Conservation (phyloP, 2,113 vertebrate genomes). For the Crypturellus undulatus region DNA sequence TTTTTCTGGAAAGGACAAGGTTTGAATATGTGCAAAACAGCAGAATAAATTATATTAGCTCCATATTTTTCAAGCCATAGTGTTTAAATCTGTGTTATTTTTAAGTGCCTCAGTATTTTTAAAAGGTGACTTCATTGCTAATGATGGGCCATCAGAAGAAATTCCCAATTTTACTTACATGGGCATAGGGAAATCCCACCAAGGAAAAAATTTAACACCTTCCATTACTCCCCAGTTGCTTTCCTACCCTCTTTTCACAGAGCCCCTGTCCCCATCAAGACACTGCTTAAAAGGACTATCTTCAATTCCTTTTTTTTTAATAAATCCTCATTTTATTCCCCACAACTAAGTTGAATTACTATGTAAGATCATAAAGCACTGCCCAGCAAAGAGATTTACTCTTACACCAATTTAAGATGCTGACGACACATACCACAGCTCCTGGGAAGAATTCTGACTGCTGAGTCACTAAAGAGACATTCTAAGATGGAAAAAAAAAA, state of each 20-base stretch:
- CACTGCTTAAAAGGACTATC: not conserved
- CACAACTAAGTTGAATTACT: not conserved
- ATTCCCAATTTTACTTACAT: not conserved
- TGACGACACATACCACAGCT: not conserved
- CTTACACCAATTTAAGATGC: not conserved
- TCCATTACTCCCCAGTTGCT: not conserved
- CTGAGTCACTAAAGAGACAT: not conserved
- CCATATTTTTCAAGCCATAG: not conserved
- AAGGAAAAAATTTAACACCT: not conserved
- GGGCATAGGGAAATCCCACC: not conserved
- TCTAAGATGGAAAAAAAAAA: not conserved
- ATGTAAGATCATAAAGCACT: not conserved
- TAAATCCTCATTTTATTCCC: not conserved
- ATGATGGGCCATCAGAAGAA: not conserved
- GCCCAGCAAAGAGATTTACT: not conserved
- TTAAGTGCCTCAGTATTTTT: not conserved
- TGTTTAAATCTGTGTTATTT: not conserved
- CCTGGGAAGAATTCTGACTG: not conserved
- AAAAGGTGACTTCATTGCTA: no score
- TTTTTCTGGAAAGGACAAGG: not conserved
- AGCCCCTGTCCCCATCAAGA: not conserved
- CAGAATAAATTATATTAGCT: not conserved
- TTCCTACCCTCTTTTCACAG: not conserved
- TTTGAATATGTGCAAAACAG: not conserved
- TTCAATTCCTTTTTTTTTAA: not conserved